Base-by-base conservation (phyloP, 2,888 invertebrate species). In the Drosophila neotestacea region DNA sequence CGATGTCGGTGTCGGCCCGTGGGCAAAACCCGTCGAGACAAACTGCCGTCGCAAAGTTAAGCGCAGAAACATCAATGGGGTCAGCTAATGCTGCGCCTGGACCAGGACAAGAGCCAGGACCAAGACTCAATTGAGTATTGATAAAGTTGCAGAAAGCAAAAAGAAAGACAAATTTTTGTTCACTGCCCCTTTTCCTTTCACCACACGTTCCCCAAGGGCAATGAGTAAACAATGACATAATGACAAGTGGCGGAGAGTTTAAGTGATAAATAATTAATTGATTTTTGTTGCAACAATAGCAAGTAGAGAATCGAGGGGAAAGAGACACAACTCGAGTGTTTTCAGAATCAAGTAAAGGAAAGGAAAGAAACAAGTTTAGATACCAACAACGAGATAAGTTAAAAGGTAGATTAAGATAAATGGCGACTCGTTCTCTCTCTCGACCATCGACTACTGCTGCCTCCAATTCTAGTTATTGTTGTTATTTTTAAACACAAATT, bases 191-290 rank as follows among this genome's bases (percentile, higher is more conserved):
- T 22, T 41, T 6, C 60, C 9, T 61, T 9, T 48, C 46, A 28
- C 32, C 10, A 22, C 22, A 22, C 32, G 32, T 27, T 44, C 55
- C 71, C 86, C 72, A 58, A 42, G 81, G 89, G 80, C 90, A 88
- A 88, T 89, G 90, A 89, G 90, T 88, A 91, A 91, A 90, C 91
- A 91, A 91, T 91, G 91, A 90, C 91, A 91, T 90, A 91, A 91
- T 91, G 91, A 91, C 91, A 91, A 91, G 91, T 89, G 90, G 87
- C 88, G 89, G 90, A 89, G 91, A 90, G 91, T 91, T 91, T 91
- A 91, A 91, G 91, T 89, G 91, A 91, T 91, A 91, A 91, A 91
- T 91, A 91, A 91, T 91, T 91, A 91, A 91, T 91, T 91, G 91
- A 91, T 91, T 91, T 90, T 87, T 89, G 88, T 85, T 84, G 88